Evolutionary conservation across 2,113 vertebrate species (phyloP).

Genomic region (Bombycilla garrulus): DNA sequence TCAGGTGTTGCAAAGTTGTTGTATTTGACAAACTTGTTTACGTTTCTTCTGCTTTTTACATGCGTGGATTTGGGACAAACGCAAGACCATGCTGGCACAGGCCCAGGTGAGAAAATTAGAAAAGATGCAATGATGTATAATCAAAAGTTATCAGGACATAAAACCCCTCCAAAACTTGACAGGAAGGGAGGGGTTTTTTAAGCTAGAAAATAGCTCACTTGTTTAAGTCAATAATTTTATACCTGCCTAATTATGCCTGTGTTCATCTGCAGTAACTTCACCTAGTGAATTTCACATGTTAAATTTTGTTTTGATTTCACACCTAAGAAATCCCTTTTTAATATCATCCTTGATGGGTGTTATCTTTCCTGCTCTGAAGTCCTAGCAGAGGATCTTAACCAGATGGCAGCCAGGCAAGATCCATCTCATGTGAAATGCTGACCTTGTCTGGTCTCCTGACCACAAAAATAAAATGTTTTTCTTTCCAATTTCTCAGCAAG

Average conservation of each 20-base stretch:
- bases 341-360: background rate
- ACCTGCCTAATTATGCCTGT: background rate
- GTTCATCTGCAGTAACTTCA: background rate
- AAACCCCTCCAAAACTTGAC: background rate
- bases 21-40: background rate
- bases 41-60: background rate
- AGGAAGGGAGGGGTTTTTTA: background rate
- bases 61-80: background rate
- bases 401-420: background rate
- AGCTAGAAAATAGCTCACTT: background rate
- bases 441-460: background rate
- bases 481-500: background rate
- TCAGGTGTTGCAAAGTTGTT: background rate
- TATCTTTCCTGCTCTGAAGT: background rate
- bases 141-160: background rate
- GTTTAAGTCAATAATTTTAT: background rate
- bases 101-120: background rate
- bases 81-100: background rate
- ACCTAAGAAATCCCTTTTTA: background rate
- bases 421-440: fast-evolving
- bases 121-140: background rate
- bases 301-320: background rate
- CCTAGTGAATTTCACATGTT: background rate
- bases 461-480: background rate
- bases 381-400: background rate